Evolutionary conservation across 2,888 invertebrate genomes (phyloP), one percentile per base, ranked within the genome.

Genomic region (Plagodis pulveraria): DNA sequence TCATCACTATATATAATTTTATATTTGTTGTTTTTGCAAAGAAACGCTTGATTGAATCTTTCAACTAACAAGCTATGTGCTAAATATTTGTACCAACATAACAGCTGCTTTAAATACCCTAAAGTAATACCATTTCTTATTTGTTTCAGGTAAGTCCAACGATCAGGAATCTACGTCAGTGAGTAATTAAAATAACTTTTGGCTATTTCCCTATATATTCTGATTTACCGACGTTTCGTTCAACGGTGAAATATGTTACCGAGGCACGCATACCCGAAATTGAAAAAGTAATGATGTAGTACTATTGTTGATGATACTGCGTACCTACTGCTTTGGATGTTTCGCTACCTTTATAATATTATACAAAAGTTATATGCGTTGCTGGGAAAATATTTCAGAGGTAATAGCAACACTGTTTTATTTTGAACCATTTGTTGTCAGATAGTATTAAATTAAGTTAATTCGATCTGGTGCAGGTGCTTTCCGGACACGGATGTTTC

Each of bases 111-210:
- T 48, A 68, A 67, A 62, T 57, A 67, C 58, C 62, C 36, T 49
- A 7, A 6, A 46, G 65, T 69, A 71, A 69, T 54, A 50, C 7
- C n/a, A 22, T 33, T 63, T 58, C 68, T 62, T 67, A 61, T 72
- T 72, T 64, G 54, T 83, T 78, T 50, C 83, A 84, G 84, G 84
- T 84, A 84, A 82, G 84, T 77, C 62, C 62, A 61, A 58, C 55
- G 53, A 61, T 59, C 56, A 38, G 48, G 59, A 58, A 53, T 59
- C 38, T 63, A 58, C 66, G 50, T 54, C 55, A 67, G 79, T 76
- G 58, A 70, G 74, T 74, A 69, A 76, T 76, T 76, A 76, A 77
- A 73, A 73, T 78, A 71, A 53, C 69, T 74, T 11, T 7, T 38
- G 58, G 52, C 55, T 43, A 59, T 42, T 43, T 51, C 43, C 56